Conservation (phyloP, 2,797 vertebrate genomes). For the Epinephelus awoara region DNA sequence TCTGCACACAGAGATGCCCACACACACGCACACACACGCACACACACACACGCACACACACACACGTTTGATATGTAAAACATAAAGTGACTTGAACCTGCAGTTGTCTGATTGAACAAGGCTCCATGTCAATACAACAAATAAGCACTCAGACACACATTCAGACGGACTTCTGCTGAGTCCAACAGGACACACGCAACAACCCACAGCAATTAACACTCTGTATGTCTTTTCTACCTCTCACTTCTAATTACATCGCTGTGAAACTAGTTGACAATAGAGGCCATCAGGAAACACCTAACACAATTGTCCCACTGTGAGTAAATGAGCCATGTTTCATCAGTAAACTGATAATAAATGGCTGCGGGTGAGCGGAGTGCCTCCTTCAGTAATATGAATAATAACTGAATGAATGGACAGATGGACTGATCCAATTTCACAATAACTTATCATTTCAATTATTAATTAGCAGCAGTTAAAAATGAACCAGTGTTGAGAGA, state of each 20-base stretch:
- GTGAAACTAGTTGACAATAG: conserved; percentile 5
- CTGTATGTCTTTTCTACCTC: not conserved
- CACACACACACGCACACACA: no score
- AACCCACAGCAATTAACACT: not conserved
- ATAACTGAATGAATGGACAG: conserved; percentile 25
- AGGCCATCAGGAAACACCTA: conserved; percentile 9
- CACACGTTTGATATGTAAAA: not conserved
- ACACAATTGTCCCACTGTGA: conserved; percentile 3
- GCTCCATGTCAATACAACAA: not conserved
- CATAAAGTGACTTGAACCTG: not conserved
- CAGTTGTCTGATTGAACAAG: not conserved
- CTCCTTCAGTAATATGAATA: conserved; percentile 21
- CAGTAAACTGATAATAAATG: conserved; percentile 37
- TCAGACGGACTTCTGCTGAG: not conserved
- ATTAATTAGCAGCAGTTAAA: not conserved
- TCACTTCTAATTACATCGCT: not conserved
- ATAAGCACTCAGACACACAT: not conserved
- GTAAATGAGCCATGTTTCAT: conserved; percentile 34
- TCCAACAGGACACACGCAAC: not conserved
- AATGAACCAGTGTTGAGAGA: not conserved
- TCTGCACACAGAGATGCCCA: not conserved
- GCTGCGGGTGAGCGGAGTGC: conserved; percentile 9
- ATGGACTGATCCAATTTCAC: conserved; percentile 37
- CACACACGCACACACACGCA: conserved; percentile 7
- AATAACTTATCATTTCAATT: conserved; percentile 29